Percentiles rank a stretch among this genome's conserved stretches.
phyloP scores from a whole-genome alignment of 35 echinoderm and acorn worm species.

The Eucidaris tribuloides region DNA sequence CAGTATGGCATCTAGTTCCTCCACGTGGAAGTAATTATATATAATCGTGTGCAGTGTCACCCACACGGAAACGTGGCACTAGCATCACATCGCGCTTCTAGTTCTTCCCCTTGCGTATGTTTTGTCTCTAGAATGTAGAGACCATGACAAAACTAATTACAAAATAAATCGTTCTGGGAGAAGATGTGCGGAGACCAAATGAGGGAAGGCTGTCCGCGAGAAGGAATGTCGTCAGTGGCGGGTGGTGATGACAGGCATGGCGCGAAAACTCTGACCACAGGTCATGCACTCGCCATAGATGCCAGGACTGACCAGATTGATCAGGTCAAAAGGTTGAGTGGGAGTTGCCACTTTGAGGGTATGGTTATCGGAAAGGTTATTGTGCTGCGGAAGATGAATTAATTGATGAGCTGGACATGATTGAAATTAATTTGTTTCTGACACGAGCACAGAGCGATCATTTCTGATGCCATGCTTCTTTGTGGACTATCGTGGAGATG shows the following conservation, averaged over 20 bases:
- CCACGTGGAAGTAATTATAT: neutral
- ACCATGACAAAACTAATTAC: too few species aligned
- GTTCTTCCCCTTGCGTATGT: too few species aligned
- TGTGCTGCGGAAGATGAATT: neutral
- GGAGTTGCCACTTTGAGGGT: neutral
- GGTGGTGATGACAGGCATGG: too few species aligned
- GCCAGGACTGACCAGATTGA: neutral
- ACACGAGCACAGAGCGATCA: neutral
- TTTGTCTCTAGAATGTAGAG: too few species aligned
- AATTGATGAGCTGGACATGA: neutral
- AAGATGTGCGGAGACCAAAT: too few species aligned
- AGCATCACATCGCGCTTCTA: too few species aligned
- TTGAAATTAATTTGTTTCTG: too few species aligned
- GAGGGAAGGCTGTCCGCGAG: too few species aligned
- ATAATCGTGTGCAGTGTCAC: neutral
- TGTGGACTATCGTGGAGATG: slow-evolving; percentile 23
- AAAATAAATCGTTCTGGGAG: too few species aligned
- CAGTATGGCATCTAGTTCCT: neutral
- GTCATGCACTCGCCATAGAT: neutral
- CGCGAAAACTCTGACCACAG: neutral
- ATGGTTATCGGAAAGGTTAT: neutral
- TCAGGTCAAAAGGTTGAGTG: neutral
- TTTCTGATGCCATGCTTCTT: neutral
- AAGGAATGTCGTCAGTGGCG: too few species aligned
- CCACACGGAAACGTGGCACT: too few species aligned